Conservation (phyloP, 1,140 invertebrate genomes). For the Drosophila parvula region DNA sequence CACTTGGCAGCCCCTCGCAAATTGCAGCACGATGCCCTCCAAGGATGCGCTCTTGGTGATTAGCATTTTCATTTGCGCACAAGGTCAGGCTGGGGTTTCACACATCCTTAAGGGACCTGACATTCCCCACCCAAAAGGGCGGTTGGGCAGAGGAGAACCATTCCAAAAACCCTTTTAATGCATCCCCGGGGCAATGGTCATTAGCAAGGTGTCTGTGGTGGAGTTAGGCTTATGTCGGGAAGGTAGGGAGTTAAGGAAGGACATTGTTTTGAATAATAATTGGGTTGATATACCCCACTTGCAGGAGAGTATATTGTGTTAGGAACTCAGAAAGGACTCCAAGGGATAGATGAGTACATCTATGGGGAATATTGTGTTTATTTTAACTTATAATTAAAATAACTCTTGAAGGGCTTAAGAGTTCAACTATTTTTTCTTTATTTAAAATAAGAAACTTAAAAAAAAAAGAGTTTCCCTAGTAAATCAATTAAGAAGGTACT, state of each 20-base stretch:
- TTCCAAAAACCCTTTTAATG: constrained; percentile 23
- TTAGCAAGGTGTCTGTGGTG: constrained; percentile 19
- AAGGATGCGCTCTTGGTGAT: constrained; percentile 58
- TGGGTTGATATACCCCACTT: neutral
- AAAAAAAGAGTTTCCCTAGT: neutral
- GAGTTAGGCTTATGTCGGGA: constrained; percentile 8
- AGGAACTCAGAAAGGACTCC: neutral
- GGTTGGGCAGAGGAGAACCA: neutral
- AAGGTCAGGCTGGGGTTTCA: constrained; percentile 62
- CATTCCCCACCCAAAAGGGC: constrained; percentile 22
- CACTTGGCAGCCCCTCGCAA: constrained; percentile 39
- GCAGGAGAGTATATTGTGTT: neutral
- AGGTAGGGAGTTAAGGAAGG: constrained; percentile 19
- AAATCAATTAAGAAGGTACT: neutral
- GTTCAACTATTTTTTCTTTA: neutral
- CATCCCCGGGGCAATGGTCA: constrained; percentile 29
- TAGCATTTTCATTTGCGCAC: constrained; percentile 55
- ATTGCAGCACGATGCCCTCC: constrained; percentile 50
- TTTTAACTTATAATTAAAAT: constrained; percentile 1
- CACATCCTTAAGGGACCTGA: constrained; percentile 55
- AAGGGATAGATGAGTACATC: neutral
- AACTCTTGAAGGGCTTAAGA: neutral
- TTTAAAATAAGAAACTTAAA: neutral
- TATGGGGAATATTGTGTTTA: neutral
- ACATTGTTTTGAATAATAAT: constrained; percentile 11